Evolutionary conservation across 2,113 vertebrate genomes (phyloP), one percentile per base, ranked within the genome.

Genomic region (Megatriorchis doriae): DNA sequence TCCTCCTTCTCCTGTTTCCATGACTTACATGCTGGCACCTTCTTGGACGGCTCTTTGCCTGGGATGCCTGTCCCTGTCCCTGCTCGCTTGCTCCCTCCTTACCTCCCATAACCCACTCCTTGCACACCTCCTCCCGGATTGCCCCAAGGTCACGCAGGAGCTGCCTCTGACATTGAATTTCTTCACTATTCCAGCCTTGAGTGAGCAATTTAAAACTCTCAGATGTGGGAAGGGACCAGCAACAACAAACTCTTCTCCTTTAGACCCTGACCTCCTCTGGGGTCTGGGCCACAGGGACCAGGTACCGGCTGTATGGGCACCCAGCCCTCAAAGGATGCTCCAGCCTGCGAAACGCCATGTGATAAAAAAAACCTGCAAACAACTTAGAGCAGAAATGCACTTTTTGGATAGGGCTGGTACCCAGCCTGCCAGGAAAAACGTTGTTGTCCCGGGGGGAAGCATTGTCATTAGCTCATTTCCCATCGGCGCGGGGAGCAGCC

Each of bases 281-380:
- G n/a, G 1, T 59, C 63, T 3, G 7, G 27, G 0, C 42, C 42
- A 13, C 34, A 13, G 42, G 32, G 36, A 40, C 22, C 22, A 23
- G 47, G 47, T 16, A 5, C 16, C 0, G 0, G 19, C 36, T 0
- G 0, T 5, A n/a, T 26, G 63, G 8, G n/a, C n/a, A 31, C 58
- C 55, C 36, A 63, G 16, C n/a, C 65, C 50, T 79, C 71, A 13
- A 56, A 71, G 82, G 83, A 81, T 66, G 80, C 71, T 40, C 82
- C 83, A 66, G 48, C 65, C 34, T 4, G 10, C 0, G 0, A 48
- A 55, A 7, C 4, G 0, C 6, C 55, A 3, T 15, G 0, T 15
- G 82, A 84, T 56, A 9, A 61, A 72, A 86, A 86, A 45, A 19
- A 2, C 34, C 42, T 16, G 72, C 48, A 55, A 90, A 61, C 13